Evolutionary conservation across 2,113 vertebrate species (phyloP), one percentile per base, ranked within the genome.

Genomic region (Pavo muticus): DNA sequence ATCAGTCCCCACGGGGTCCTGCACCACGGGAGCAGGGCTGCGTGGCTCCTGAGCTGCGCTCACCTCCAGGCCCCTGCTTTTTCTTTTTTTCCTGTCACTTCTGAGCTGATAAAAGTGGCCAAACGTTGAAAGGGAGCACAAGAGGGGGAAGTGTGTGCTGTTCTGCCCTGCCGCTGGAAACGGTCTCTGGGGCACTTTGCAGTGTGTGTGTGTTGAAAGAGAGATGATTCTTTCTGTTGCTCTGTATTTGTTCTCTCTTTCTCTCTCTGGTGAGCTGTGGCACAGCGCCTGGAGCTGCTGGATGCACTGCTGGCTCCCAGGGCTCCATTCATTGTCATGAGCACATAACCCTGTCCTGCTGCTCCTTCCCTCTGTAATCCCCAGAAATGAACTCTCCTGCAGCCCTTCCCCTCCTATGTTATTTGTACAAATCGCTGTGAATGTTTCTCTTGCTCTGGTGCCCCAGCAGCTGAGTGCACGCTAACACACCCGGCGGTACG

Each of bases 401-500:
- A 12, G 5, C 32, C 24, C 54, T 89, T 59, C 54, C 47, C 60
- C 60, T 68, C 39, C 78, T 9, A 54, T 29, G 72, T 4, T 1
- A 25, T 13, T 70, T 63, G 52, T 59, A 45, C 32, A 1, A 27
- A 29, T 27, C 0, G 24, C 83, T 30, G 67, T 5, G 57, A 2
- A 0, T 1, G 67, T 65, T 24, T 27, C 86, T 14, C 9, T 35
- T 27, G 50, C 48, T 52, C 40, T 0, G 0, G 35, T 2, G 57
- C 61, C 13, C 0, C 0, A 9, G 2, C 15, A 39, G 71, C 79
- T 2, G 57, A 16, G 45, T 1, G 1, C 0, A 44, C 2, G 20
- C 64, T 29, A 2, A 32, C 65, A 47, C 35, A 27, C 6, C 52
- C 0, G 1, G 4, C 4, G 30, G 30, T 13, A 3, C 2, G 0